A percentile compares a stretch with the other conserved stretches of the same genome.
Evolutionary conservation across 2,797 vertebrate species (phyloP).

Genomic region (Malurus leucopterus): DNA sequence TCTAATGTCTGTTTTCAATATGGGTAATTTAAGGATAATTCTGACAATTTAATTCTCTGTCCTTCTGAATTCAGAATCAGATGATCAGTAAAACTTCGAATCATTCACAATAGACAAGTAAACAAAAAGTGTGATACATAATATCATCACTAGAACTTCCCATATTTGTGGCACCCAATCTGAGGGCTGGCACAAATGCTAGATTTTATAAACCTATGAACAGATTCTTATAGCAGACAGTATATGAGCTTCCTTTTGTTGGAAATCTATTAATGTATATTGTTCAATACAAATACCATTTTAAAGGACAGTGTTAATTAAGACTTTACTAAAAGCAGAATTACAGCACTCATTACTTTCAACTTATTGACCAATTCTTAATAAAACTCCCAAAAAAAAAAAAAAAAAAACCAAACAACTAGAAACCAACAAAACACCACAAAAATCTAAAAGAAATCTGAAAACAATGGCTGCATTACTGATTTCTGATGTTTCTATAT

Average conservation of each 20-base stretch:
- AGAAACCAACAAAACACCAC: neutral
- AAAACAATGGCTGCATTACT: neutral
- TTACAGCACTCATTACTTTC: neutral
- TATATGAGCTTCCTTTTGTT: neutral
- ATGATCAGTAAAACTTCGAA: neutral
- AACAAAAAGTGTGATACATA: neutral
- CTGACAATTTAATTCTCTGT: neutral
- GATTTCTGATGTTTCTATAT: neutral
- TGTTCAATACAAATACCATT: neutral
- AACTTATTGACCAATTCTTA: neutral
- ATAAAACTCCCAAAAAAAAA: neutral
- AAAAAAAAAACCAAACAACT: neutral
- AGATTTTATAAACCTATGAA: neutral
- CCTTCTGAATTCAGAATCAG: neutral
- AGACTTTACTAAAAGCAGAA: neutral
- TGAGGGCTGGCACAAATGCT: neutral
- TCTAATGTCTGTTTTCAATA: neutral
- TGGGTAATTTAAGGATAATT: neutral
- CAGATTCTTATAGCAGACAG: neutral
- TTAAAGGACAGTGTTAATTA: neutral
- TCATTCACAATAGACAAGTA: neutral
- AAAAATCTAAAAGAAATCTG: neutral
- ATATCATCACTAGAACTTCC: neutral
- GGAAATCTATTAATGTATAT: neutral
- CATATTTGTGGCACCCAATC: neutral